Evolutionary conservation across 1,140 invertebrate genomes (phyloP), one percentile per base, ranked within the genome.

Genomic region (Lordiphosa stackelbergi): DNA sequence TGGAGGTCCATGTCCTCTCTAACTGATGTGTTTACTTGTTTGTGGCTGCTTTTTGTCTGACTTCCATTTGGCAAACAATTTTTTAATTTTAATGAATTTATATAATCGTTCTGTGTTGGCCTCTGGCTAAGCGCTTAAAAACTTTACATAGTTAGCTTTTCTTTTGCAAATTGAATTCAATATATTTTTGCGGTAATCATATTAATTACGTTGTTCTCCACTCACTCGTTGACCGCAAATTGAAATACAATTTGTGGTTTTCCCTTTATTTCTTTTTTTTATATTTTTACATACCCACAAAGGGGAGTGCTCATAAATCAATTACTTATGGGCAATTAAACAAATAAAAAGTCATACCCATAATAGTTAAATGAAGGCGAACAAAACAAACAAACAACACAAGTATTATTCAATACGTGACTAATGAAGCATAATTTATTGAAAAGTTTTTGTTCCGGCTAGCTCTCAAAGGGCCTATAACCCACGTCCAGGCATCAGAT

Each of bases 11-110:
- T 45, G 31, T 11, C 37, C 28, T 16, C 43, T 24, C 35, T 37
- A 8, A n/a, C 22, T 22, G 10, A 12, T 49, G 28, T 46, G 65
- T 41, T 46, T 37, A 16, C 37, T 34, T 59, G 58, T 54, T 57
- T 57, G 62, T 37, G 49, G 56, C 65, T 54, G 51, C 47, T 72
- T 55, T 66, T 59, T 73, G 70, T 47, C 13, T 74, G 71, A 65
- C 71, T 56, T 70, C 55, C 71, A 75, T 75, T 74, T 70, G 43
- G 52, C 61, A 75, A 75, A 61, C 72, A 75, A 75, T 75, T 75
- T 74, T 74, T 74, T 74, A 74, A 74, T 74, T 74, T 74, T 75
- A 74, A 74, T 74, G 71, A 74, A 74, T 74, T 74, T 74, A 74
- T 74, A 61, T 71, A 74, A 74, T 75, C 71, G 72, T 53, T 61